Evolutionary conservation across 2,797 vertebrate species (phyloP).

Genomic region (Smutsia temminckii): DNA sequence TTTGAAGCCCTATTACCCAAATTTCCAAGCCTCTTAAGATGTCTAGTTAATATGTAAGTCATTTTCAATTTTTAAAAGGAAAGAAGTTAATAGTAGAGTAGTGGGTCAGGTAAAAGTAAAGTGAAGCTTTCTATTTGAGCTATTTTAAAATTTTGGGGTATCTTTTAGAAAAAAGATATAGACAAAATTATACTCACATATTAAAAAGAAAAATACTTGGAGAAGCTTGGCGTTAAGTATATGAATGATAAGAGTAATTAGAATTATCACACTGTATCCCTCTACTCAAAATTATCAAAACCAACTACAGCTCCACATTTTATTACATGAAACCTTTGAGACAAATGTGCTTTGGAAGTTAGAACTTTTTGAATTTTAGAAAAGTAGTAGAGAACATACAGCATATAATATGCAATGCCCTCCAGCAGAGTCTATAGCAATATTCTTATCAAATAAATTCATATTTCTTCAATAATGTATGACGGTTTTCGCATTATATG

Average conservation of each 20-base stretch:
- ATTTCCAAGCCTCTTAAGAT: slow-evolving; percentile 44
- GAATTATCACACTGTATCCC: background rate
- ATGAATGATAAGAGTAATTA: background rate
- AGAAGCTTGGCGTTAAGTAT: background rate
- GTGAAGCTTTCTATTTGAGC: background rate
- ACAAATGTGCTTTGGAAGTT: background rate
- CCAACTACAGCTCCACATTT: background rate
- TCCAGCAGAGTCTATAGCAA: background rate
- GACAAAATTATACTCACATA: background rate
- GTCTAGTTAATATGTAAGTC: slow-evolving; percentile 53
- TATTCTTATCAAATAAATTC: background rate
- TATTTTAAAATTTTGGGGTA: slow-evolving; percentile 16
- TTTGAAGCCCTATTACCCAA: slow-evolving; percentile 62
- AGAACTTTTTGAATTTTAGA: background rate
- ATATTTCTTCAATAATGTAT: background rate
- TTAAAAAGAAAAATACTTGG: slow-evolving; percentile 7
- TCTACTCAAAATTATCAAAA: slow-evolving; percentile 23
- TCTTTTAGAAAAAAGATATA: slow-evolving; percentile 36
- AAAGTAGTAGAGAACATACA: background rate
- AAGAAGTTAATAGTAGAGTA: background rate
- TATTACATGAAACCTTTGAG: background rate
- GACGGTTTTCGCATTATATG: background rate
- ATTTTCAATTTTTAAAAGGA: slow-evolving; percentile 32
- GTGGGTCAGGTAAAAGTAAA: background rate
- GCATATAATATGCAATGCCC: background rate